Evolutionary conservation across 1,140 invertebrate genomes (phyloP).

Genomic region (Dendrolimus punctatus): DNA sequence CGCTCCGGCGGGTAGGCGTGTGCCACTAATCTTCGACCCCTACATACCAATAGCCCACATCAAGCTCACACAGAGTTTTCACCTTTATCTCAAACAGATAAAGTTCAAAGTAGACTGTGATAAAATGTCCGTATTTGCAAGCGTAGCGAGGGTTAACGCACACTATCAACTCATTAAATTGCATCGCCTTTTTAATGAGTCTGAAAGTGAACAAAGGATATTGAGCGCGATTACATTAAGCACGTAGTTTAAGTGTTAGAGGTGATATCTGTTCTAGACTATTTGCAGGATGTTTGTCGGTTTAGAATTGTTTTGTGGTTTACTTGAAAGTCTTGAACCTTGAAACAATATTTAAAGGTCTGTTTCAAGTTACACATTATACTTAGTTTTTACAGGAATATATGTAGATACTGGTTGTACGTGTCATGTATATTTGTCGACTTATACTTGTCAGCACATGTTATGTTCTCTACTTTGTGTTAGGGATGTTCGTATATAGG

Average conservation of each 20-base stretch:
- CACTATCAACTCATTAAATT: slow-evolving; percentile 72
- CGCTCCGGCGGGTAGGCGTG: slow-evolving; percentile 64
- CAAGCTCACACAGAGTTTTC: slow-evolving; percentile 26
- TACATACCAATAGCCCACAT: slow-evolving; percentile 53
- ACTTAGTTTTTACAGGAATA: too few relatives aligned
- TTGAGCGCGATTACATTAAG: slow-evolving; percentile 69
- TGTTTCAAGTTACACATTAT: background rate
- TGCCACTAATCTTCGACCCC: slow-evolving; percentile 68
- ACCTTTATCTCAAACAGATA: slow-evolving; percentile 24
- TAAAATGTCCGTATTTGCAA: slow-evolving; percentile 43
- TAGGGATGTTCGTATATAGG: too few relatives aligned
- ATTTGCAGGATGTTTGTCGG: slow-evolving; percentile 22
- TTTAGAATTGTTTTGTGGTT: slow-evolving; percentile 1
- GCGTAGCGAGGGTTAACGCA: slow-evolving; percentile 66
- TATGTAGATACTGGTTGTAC: too few relatives aligned
- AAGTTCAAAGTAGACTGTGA: slow-evolving; percentile 25
- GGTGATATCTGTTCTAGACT: slow-evolving; percentile 43
- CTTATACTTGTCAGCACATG: too few relatives aligned
- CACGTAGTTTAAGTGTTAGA: slow-evolving; percentile 47
- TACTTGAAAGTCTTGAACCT: too few relatives aligned
- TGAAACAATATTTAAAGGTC: background rate
- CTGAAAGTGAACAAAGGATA: slow-evolving; percentile 72
- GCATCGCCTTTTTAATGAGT: slow-evolving; percentile 72
- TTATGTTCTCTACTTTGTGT: too few relatives aligned
- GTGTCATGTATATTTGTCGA: too few relatives aligned